phyloP scores from a whole-genome alignment of 2,888 invertebrate genomes.

The Boloria euphrosyne region DNA sequence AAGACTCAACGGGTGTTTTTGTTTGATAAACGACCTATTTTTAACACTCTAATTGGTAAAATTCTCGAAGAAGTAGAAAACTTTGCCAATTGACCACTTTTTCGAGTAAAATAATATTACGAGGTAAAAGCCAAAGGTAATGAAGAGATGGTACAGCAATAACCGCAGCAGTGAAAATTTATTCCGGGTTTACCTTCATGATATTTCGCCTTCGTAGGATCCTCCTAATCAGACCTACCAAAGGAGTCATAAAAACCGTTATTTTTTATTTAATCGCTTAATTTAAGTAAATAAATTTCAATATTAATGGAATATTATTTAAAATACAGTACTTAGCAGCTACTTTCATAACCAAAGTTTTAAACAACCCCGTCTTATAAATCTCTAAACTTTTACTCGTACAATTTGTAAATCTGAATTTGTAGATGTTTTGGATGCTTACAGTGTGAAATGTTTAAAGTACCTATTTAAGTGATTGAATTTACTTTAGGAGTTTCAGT shows the following conservation, averaged over 20 bases:
- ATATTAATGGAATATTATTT: background rate
- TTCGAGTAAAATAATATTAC: constrained; percentile 12
- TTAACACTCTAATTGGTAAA: constrained; percentile 4
- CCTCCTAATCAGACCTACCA: background rate
- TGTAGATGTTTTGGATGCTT: constrained; percentile 15
- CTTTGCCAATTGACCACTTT: background rate
- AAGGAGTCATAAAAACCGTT: background rate
- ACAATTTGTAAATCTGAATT: constrained; percentile 17
- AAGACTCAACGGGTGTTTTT: background rate
- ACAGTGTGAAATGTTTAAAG: constrained; percentile 14
- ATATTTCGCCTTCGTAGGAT: background rate
- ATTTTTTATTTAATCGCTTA: background rate
- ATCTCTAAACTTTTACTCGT: constrained; percentile 15
- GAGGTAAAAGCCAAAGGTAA: constrained; percentile 3
- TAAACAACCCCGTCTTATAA: constrained; percentile 17
- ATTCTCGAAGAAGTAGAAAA: constrained; percentile 6
- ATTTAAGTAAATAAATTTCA: background rate
- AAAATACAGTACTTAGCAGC: constrained; percentile 5
- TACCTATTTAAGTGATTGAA: constrained; percentile 10
- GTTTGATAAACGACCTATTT: constrained; percentile 7
- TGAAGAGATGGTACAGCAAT: constrained; percentile 1
- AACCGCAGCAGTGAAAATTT: background rate
- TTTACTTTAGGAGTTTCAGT: background rate
- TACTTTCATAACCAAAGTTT: constrained; percentile 12
- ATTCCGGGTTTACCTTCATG: background rate